Evolutionary conservation across 2,888 invertebrate species (phyloP), one percentile per base, ranked within the genome.

Genomic region (Oeneis ivallda): DNA sequence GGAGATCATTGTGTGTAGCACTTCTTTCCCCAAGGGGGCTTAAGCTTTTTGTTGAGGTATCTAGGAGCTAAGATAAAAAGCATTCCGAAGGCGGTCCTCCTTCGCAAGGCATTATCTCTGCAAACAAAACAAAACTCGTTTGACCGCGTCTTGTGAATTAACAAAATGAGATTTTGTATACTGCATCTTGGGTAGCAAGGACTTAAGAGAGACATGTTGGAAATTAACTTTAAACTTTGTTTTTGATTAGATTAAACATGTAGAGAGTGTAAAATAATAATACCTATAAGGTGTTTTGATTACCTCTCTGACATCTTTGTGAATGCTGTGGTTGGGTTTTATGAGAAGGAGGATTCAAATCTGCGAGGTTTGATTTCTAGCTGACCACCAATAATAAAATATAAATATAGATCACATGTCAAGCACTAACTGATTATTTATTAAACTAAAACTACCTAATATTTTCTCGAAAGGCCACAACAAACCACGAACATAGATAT

Each of bases 81-180:
- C 49, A 60, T 60, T 60, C 59, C 59, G 17, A 37, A 37, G 32
- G 19, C 17, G 47, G 59, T 39, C 49, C 59, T 54, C 53, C 62
- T 54, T 32, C 45, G 62, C 62, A 45, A 37, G 10, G 54, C 47
- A 45, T 60, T 60, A 50, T 66, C 66, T 66, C 47, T 11, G 13
- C 39, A 63, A 66, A 49, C 65, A 68, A 68, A 68, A 68, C 62
- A 39, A 58, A 57, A 66, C 57, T 66, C 54, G 56, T 68, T 61
- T 66, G 64, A 64, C 64, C 66, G 60, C 68, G 58, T 64, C 68
- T 68, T 64, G 62, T 65, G 66, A 66, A 68, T 68, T 66, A 68
- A 68, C 64, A 58, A 60, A 68, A 68, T 64, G 68, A 66, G 58
- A 67, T 56, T 56, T 39, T 39, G 56, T 54, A 17, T 47, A 47